These are phyloP conservation scores for Dorcus parallelipipedus DNA, from an alignment of 2,888 invertebrate genomes.

Conservation along the genomic window DNA sequence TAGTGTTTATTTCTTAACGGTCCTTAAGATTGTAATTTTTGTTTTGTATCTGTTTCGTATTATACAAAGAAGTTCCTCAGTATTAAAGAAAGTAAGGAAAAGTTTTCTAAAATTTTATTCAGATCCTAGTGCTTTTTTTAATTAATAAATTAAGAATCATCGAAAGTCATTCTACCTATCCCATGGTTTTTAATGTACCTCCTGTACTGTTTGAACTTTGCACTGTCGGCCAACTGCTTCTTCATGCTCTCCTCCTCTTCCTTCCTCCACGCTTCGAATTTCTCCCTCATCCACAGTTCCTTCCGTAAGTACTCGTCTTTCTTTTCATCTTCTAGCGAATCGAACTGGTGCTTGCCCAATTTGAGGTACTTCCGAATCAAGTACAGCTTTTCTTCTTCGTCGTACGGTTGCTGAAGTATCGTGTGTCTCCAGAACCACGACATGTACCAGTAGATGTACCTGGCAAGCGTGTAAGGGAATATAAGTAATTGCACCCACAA, in stretches of 20 bases:
- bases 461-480: conserved; percentile 69
- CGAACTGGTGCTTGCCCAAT: conserved; percentile 68
- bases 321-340: conserved; percentile 70
- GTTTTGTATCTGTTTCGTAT: background rate
- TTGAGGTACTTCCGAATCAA: conserved; percentile 77
- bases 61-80: conserved; percentile 15
- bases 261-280: conserved; percentile 75
- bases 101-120: too few relatives aligned
- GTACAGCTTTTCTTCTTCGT: conserved; percentile 78
- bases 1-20: background rate
- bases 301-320: conserved; percentile 68
- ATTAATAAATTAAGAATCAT: conserved; percentile 59
- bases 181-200: conserved; percentile 90
- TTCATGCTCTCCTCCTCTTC: conserved; percentile 82
- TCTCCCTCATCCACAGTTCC: conserved; percentile 80
- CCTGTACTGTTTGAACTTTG: conserved; percentile 83
- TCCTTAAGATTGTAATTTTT: background rate
- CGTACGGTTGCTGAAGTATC: conserved; percentile 72
- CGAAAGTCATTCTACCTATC: conserved; percentile 87
- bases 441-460: conserved; percentile 71
- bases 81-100: conserved; percentile 6
- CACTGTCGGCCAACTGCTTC: conserved; percentile 79
- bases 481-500: conserved; percentile 81
- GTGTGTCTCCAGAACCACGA: conserved; percentile 81
- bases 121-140: too few relatives aligned